Percentiles rank a stretch among this genome's conserved stretches.
These are phyloP conservation scores for Strigamia crassipes DNA, from an alignment of 2,888 invertebrate species.

Conservation along the genomic window DNA sequence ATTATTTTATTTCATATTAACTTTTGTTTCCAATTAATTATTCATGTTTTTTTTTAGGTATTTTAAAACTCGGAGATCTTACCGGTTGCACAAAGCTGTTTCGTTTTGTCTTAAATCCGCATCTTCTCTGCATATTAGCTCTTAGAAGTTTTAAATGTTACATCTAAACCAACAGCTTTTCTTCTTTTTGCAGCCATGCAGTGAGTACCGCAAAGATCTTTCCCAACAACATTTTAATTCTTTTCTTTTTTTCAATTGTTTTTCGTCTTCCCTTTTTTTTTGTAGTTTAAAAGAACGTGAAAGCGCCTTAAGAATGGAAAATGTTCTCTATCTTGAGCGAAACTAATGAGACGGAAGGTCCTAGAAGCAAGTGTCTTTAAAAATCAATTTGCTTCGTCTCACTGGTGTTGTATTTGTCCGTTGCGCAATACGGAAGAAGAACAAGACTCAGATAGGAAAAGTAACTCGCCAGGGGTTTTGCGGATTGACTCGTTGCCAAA, in stretches of 20 bases:
- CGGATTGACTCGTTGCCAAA: slow-evolving; percentile 22
- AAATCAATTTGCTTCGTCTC: slow-evolving; percentile 30
- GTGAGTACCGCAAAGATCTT: too few relatives aligned
- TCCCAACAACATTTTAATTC: not conserved
- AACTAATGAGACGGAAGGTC: slow-evolving; percentile 32
- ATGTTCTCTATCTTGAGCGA: not conserved
- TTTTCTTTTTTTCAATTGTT: not conserved
- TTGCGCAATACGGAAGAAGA: not conserved
- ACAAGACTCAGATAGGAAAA: not conserved
- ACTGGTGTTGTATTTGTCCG: slow-evolving; percentile 31
- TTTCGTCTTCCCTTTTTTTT: not conserved
- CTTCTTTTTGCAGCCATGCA: too few relatives aligned
- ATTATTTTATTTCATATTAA: too few relatives aligned
- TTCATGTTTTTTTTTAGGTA: too few relatives aligned
- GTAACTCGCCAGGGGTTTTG: slow-evolving; percentile 33
- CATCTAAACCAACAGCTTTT: too few relatives aligned
- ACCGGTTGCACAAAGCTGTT: too few relatives aligned
- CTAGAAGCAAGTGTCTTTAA: slow-evolving; percentile 22
- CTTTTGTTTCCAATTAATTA: too few relatives aligned
- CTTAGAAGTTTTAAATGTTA: too few relatives aligned
- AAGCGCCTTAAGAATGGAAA: not conserved
- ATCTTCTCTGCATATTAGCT: too few relatives aligned
- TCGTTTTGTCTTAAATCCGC: too few relatives aligned
- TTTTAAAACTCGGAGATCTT: too few relatives aligned
- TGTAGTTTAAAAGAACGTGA: not conserved